Base-by-base conservation (phyloP, 2,888 invertebrate genomes). In the Encarsia formosa region DNA sequence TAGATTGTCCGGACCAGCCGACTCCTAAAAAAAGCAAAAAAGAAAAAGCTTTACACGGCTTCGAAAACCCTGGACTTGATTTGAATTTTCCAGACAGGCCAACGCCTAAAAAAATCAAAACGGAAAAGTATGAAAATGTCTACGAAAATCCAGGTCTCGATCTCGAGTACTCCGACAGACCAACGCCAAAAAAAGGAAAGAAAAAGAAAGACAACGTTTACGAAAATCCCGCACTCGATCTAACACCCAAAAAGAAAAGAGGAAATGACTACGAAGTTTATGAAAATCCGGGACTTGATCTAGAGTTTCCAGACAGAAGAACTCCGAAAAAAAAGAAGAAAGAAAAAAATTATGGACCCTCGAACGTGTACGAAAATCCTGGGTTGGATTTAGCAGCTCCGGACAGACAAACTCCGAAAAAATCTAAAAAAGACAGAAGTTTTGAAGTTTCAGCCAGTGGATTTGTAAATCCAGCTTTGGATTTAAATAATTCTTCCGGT, bases 201-300 rank as follows among this genome's bases (percentile, higher is more conserved):
- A 45, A 51, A 26, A 48, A 16, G 15, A 46, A 8, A 19, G n/a
- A n/a, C n/a, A n/a, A n/a, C n/a, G n/a, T n/a, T n/a, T n/a, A n/a
- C n/a, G n/a, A n/a, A 34, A 48, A 42, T 54, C 46, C 54, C n/a
- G 48, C 39, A n/a, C 42, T 52, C n/a, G 54, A 62, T 56, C 47
- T 59, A 29, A 45, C 38, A 2, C 32, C 40, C 6, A 53, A 44
- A 31, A 46, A 53, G 24, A 54, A 31, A 34, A 23, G 15, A 31
- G 20, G n/a, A 16, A 37, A 51, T 24, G 20, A 56, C 18, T 2
- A 32, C 15, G 24, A 39, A 22, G 11, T n/a, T 15, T 18, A 19
- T 8, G 44, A 34, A 31, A 45, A 38, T 46, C 37, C 45, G 4
- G 45, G 18, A 16, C 29, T 46, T 8, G 31, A 37, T 37, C 9